Conservation (phyloP, 1,140 invertebrate species). For the Chlorops oryzae region DNA sequence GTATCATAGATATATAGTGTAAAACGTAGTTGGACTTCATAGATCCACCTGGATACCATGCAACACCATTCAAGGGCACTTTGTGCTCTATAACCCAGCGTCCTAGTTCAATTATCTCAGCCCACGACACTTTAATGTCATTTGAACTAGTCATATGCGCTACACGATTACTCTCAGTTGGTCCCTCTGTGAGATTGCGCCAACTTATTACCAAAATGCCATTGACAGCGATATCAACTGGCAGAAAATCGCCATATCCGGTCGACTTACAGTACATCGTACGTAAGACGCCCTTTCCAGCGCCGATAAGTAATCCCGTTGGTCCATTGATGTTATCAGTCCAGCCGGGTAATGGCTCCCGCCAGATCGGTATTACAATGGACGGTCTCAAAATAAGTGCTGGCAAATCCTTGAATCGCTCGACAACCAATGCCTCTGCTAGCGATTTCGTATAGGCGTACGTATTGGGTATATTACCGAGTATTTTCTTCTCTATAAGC, state of each 20-base stretch:
- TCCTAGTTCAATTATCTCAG: conserved; percentile 78
- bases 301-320: conserved; percentile 60
- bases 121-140: conserved; percentile 75
- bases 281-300: conserved; percentile 67
- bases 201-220: conserved; percentile 67
- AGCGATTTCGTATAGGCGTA: conserved; percentile 90
- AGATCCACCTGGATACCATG: conserved; percentile 84
- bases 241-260: conserved; percentile 61
- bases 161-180: conserved; percentile 48
- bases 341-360: conserved; percentile 80
- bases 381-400: conserved; percentile 83
- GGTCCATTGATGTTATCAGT: conserved; percentile 91
- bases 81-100: conserved; percentile 64
- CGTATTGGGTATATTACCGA: conserved; percentile 80
- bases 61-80: conserved; percentile 69
- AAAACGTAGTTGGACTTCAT: conserved; percentile 73
- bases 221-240: conserved; percentile 71
- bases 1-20: conserved; percentile 71
- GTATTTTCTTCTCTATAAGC: conserved; percentile 56
- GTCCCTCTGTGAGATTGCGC: conserved; percentile 51
- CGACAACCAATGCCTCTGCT: conserved; percentile 73
- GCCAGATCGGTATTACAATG: conserved; percentile 79
- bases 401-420: conserved; percentile 68
- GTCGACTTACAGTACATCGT: conserved; percentile 58
- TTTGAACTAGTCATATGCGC: conserved; percentile 67